phyloP scores from a whole-genome alignment of 2,113 vertebrate species.

The Phainopepla nitens region DNA sequence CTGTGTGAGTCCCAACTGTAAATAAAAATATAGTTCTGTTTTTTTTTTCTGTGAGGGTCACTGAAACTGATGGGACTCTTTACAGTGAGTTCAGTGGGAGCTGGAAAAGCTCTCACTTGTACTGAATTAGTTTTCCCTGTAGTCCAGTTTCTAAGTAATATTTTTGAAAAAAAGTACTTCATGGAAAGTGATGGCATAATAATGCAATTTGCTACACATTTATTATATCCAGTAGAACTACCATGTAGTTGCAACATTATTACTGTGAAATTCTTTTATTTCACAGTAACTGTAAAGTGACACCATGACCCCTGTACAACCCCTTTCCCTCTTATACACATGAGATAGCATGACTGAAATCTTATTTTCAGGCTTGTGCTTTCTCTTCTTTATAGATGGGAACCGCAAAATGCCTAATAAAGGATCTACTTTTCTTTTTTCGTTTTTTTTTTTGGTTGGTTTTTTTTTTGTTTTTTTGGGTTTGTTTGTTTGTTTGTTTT shows the following conservation, averaged over 20 bases:
- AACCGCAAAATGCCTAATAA: neutral
- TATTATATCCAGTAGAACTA: neutral
- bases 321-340: neutral
- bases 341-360: neutral
- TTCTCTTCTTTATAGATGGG: neutral
- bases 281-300: neutral
- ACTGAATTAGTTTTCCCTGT: neutral
- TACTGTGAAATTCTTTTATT: conserved; percentile 2
- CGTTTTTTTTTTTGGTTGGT: fast-evolving
- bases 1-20: neutral
- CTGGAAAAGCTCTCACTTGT: neutral
- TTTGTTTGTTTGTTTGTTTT: no score
- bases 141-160: conserved; percentile 3
- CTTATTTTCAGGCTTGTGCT: neutral
- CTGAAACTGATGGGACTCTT: neutral
- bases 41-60: neutral
- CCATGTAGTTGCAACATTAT: neutral
- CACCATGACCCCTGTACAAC: neutral
- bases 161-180: neutral
- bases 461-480: no score
- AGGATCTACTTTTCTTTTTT: fast-evolving
- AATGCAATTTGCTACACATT: neutral
- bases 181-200: neutral
- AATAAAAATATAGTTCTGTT: neutral
- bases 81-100: neutral